Evolutionary conservation across 30 jellyfish, hydroid and myxozoan genomes (phyloP), one percentile per base, ranked within the genome.

Genomic region (Hydractinia symbiolongicarpus): DNA sequence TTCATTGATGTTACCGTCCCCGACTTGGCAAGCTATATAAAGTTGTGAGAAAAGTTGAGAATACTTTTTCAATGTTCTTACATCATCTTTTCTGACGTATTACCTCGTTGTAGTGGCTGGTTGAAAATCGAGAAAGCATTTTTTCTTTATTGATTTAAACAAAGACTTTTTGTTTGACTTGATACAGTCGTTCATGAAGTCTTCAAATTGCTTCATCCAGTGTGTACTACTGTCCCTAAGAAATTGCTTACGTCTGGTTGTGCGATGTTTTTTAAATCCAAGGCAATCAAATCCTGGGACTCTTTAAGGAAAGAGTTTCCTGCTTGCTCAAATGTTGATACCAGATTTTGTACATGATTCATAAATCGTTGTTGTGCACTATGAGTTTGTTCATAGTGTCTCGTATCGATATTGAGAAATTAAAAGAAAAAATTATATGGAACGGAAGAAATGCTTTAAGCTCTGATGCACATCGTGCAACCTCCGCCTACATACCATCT

Each of bases 291-390:
- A 78, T 85, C 94, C 30, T 53, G 61, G 0, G 83, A 72, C 54
- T 40, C 85, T 67, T 85, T 90, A 21, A 77, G 70, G 76, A 84
- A 84, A 66, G 93, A 89, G 79, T 84, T 84, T 61, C 88, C 89
- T 62, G 16, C 51, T 17, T 76, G 79, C 55, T 67, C 84, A 7
- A 84, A 9, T 0, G 77, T 51, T 5, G 60, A 19, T 16, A 66
- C 66, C 49, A 84, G 76, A 51, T 84, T 30, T 64, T 44, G 54
- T 50, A 77, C 93, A 81, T 84, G 81, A 51, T 84, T 77, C 21
- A 58, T 51, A 62, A 76, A 84, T 69, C 54, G 6, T 77, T 44
- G 54, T 67, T 84, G 89, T 70, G 72, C 51, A 71, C 68, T 78
- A 17, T 67, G 2, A 55, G 53, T 10, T 52, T 73, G 85, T 62